phyloP scores from a whole-genome alignment of 2,888 invertebrate genomes.

The Cenopis cana region DNA sequence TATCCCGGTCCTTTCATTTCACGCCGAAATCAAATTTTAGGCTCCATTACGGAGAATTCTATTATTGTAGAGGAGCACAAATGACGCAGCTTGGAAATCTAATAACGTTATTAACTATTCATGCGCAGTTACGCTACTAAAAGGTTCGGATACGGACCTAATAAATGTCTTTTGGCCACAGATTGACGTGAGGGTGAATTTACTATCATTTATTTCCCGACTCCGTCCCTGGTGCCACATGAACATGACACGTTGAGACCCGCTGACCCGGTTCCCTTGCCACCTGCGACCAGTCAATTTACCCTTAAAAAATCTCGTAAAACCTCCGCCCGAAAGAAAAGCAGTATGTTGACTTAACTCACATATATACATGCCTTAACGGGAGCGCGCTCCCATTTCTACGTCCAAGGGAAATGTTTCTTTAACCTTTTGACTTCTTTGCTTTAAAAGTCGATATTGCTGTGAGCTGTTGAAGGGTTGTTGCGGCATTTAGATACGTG shows the following conservation, averaged over 20 bases:
- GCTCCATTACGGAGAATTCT: slow-evolving; percentile 23
- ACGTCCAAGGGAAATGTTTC: slow-evolving; percentile 62
- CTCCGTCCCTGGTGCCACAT: slow-evolving; percentile 75
- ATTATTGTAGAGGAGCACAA: slow-evolving; percentile 17
- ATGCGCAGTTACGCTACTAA: slow-evolving; percentile 19
- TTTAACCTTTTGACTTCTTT: slow-evolving; percentile 66
- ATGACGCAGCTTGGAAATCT: slow-evolving; percentile 3
- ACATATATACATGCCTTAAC: slow-evolving; percentile 77
- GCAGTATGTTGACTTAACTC: slow-evolving; percentile 79
- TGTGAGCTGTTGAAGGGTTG: slow-evolving; percentile 53
- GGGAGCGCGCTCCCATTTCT: slow-evolving; percentile 73
- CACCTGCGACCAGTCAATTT: slow-evolving; percentile 81
- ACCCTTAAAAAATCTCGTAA: slow-evolving; percentile 76
- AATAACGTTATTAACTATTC: slow-evolving; percentile 31
- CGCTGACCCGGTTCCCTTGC: slow-evolving; percentile 81
- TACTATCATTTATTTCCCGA: slow-evolving; percentile 46
- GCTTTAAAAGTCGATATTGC: slow-evolving; percentile 67
- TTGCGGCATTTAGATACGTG: slow-evolving; percentile 56
- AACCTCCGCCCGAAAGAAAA: slow-evolving; percentile 77
- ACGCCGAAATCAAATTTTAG: slow-evolving; percentile 21
- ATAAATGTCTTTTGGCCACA: slow-evolving; percentile 30
- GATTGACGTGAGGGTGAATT: slow-evolving; percentile 34
- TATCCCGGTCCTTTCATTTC: slow-evolving; percentile 15
- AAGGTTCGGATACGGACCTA: slow-evolving; percentile 28
- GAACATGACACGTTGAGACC: slow-evolving; percentile 81